Evolutionary conservation across 2,113 vertebrate genomes (phyloP).

Genomic region (Hemiscyllium ocellatum): DNA sequence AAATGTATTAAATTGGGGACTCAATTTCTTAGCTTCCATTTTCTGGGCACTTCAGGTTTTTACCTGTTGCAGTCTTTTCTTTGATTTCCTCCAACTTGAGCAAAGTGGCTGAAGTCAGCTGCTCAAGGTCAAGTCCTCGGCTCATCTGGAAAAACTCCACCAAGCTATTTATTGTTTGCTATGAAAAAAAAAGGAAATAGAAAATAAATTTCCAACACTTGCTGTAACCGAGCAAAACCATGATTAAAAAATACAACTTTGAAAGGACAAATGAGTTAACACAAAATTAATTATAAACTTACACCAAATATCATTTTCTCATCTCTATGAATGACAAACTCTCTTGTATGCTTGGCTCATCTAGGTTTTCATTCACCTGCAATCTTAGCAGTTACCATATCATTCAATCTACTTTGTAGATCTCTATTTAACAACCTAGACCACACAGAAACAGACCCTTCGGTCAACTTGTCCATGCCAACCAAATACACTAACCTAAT

Average conservation of each 20-base stretch:
- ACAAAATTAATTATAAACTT: background rate
- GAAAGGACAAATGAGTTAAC: background rate
- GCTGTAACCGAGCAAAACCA: background rate
- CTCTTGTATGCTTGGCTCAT: background rate
- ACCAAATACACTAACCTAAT: too few species aligned
- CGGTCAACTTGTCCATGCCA: too few species aligned
- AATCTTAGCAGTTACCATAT: background rate
- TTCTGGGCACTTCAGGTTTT: background rate
- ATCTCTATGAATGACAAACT: background rate
- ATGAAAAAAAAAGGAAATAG: slow-evolving; percentile 34
- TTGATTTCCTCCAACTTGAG: slow-evolving; percentile 93
- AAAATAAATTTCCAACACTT: background rate
- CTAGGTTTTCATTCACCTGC: background rate
- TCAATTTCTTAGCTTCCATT: background rate
- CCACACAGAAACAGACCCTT: too few species aligned
- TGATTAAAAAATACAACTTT: background rate
- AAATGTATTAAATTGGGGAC: background rate
- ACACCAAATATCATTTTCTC: background rate
- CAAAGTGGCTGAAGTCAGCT: slow-evolving; percentile 80
- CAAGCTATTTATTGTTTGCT: slow-evolving; percentile 84
- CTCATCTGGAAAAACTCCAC: slow-evolving; percentile 80
- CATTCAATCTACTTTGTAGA: background rate
- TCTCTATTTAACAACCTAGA: too few species aligned
- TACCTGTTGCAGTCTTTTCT: slow-evolving; percentile 84
- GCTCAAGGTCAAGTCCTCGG: slow-evolving; percentile 79